Conservation (phyloP, 2,113 vertebrate species). For the Eira barbara region DNA sequence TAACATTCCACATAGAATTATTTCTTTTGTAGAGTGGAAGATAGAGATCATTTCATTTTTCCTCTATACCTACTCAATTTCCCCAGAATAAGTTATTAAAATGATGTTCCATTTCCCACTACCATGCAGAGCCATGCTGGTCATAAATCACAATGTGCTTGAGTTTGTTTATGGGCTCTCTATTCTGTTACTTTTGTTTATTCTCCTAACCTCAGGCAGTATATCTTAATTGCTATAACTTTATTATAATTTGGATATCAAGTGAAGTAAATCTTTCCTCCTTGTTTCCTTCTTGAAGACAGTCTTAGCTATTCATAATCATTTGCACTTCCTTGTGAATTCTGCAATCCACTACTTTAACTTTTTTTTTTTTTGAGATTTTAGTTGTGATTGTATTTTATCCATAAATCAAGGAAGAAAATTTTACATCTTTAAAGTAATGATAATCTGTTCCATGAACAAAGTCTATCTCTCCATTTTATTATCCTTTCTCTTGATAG, state of each 20-base stretch:
- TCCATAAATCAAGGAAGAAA: background rate
- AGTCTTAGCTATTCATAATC: background rate
- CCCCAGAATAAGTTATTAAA: background rate
- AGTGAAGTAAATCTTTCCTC: background rate
- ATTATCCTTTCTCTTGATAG: background rate
- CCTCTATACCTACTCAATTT: background rate
- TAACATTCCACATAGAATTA: background rate
- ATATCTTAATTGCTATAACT: background rate
- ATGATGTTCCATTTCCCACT: background rate
- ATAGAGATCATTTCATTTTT: background rate
- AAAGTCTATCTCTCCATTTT: background rate
- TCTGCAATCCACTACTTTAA: background rate
- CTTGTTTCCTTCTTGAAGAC: background rate
- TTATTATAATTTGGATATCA: background rate
- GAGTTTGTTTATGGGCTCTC: background rate
- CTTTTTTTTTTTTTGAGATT: background rate
- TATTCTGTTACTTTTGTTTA: background rate
- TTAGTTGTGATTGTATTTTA: background rate
- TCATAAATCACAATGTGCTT: background rate
- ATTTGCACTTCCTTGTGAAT: background rate
- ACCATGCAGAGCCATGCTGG: background rate
- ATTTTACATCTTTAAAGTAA: background rate
- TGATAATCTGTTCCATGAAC: background rate
- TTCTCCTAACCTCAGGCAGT: background rate
- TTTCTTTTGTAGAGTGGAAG: background rate